Base-by-base conservation (phyloP, 64 coral and sea anemone species). In the Orbicella faveolata region DNA sequence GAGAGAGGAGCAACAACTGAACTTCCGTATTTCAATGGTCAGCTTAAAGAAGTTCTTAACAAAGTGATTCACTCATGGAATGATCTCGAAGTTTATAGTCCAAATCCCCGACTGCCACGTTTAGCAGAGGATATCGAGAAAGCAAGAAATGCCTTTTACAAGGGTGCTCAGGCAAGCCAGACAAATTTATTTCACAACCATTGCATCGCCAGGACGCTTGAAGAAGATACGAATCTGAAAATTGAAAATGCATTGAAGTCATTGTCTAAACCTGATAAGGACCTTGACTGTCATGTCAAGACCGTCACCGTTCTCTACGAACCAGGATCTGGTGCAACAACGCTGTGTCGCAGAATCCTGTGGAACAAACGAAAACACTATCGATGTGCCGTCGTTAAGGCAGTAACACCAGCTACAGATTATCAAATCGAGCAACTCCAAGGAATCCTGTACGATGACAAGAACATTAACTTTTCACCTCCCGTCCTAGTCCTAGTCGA, bases 81-180 rank as follows among this genome's bases (percentile, higher is more conserved):
- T 19, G 92, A 94, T n/a, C 62, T 94, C 6, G 92, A 94, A 84
- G 88, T 94, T 16, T 94, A 94, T 17, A 21, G 21, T 73, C 92
- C 92, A 6, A 51, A 79, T 13, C 92, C 92, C 4, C 81, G 83
- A 4, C 64, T 94, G 36, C 41, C 70, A 72, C 48, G 9, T 30
- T 77, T 21, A 25, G 21, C 48, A 16, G 61, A 84, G 0, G 81
- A 57, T 2, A 89, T 94, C 20, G 75, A 77, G 19, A 84, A 89
- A 36, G 92, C 74, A 0, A 59, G 88, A 15, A 16, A 90, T 62
- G 77, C 52, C 8, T 94, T 94, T 59, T 94, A 94, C 59, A 89
- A 52, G 44, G 92, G 92, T 0, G 79, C 75, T 0, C 69, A 84
- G 14, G 64, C 77, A 0, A 89, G 52, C 21, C 92, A 94, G 39